These are phyloP conservation scores for Callionymus lyra DNA, from an alignment of 2,113 vertebrate species.

Conservation along the genomic window DNA sequence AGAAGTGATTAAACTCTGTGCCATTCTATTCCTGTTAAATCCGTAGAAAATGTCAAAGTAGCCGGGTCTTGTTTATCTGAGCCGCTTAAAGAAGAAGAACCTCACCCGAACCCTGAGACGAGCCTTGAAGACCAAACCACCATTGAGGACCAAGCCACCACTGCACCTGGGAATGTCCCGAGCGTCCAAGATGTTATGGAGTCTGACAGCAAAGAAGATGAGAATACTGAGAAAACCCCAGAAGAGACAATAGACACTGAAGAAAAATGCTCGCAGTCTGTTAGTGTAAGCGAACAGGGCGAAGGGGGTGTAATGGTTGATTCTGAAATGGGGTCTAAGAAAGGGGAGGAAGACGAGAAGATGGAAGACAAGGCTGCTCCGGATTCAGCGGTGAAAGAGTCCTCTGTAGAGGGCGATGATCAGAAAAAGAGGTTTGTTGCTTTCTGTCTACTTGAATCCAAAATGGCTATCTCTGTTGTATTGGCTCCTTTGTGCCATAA, in stretches of 20 bases:
- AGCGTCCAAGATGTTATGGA: conserved; percentile 70
- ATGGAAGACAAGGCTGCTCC: conserved; percentile 75
- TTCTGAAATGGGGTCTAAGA: conserved; percentile 74
- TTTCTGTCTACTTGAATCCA: conserved; percentile 93
- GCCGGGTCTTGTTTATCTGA: conserved; percentile 99
- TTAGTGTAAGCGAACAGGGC: conserved; percentile 71
- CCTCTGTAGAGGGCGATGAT: conserved; percentile 95
- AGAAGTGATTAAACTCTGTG: conserved; percentile 99
- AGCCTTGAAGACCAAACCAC: conserved; percentile 76
- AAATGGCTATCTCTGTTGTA: conserved; percentile 92
- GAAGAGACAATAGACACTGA: conserved; percentile 76
- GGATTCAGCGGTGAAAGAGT: conserved; percentile 88
- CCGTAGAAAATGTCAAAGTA: conserved; percentile 99
- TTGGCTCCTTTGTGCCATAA: conserved; percentile 76
- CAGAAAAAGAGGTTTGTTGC: conserved; percentile 99
- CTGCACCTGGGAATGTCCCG: conserved; percentile 71
- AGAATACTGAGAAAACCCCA: conserved; percentile 65
- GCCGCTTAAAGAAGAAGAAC: conserved; percentile 90
- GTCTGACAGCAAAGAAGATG: conserved; percentile 68
- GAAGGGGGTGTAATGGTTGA: conserved; percentile 70
- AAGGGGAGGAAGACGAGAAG: conserved; percentile 84
- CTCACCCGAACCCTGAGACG: conserved; percentile 68
- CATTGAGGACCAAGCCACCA: conserved; percentile 66
- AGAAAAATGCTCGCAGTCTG: conserved; percentile 77
- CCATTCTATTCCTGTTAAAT: conserved; percentile 99